Base-by-base conservation (phyloP, 2,797 vertebrate genomes). In the Poecile montanus region DNA sequence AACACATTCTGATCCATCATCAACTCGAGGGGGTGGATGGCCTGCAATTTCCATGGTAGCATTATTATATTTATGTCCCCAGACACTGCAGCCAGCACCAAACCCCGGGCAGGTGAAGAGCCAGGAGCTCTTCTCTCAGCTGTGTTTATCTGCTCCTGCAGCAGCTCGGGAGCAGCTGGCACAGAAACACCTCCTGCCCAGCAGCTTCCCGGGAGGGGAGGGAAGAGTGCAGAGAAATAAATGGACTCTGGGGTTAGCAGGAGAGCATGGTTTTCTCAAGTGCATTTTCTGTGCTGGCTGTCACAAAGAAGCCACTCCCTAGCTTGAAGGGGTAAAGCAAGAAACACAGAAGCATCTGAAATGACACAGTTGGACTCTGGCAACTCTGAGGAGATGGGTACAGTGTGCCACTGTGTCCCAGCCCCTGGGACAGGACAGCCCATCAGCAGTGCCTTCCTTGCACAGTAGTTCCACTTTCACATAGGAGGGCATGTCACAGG, bases 11-110 rank as follows among this genome's bases (percentile, higher is more conserved):
- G 45, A 63, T 60, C 72, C 75, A 51, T 19, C 60, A n/a, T 0
- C 0, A 70, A 4, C 34, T 42, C 1, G 0, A 62, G n/a, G 25
- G 58, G 2, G 21, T 51, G 73, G 32, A 29, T 26, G 44, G 17
- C 30, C 26, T 34, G 67, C 19, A 29, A 9, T 70, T 72, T 85
- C 67, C 62, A 18, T 42, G 32, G 42, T 4, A 25, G 16, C 4
- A 16, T 54, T 38, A 10, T 71, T 36, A 8, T 79, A 36, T 47
- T 85, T 36, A 9, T 56, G 44, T 51, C 30, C 61, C 50, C 75
- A 82, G 44, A 30, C 2, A 1, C 61, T 34, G 76, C 20, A n/a
- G n/a, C n/a, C 11, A 7, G 22, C 23, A 68, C n/a, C 66, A 20
- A 47, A 18, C 53, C 29, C n/a, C 15, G 26, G 34, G 38, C 8